A percentile compares a stretch with the other conserved stretches of the same genome.
These are phyloP conservation scores for Colletes latitarsis DNA, from an alignment of 1,140 invertebrate genomes.

Conservation along the genomic window DNA sequence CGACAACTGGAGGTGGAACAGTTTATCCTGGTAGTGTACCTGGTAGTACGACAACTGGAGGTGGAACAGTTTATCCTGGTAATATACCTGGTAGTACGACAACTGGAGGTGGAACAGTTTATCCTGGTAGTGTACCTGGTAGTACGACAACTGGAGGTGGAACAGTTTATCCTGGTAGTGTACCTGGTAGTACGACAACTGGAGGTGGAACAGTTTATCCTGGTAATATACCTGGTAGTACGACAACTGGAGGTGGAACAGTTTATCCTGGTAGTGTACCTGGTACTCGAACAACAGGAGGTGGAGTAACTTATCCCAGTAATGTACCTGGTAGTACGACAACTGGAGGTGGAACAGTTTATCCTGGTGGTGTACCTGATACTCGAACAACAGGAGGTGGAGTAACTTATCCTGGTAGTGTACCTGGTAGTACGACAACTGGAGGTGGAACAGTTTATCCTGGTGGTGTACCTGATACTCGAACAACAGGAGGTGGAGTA, in stretches of 20 bases:
- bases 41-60: conserved; percentile 46
- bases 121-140: no score
- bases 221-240: conserved; percentile 7
- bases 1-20: background rate
- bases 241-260: background rate
- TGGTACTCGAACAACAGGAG: background rate
- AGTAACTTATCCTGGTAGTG: conserved; percentile 16
- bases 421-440: conserved; percentile 22
- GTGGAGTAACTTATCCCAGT: conserved; percentile 16
- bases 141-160: background rate
- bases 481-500: conserved; percentile 34
- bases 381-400: background rate
- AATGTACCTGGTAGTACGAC: conserved; percentile 21
- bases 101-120: background rate
- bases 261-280: conserved; percentile 1
- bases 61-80: conserved; percentile 27
- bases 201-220: background rate
- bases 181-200: background rate
- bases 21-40: conserved; percentile 33
- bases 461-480: conserved; percentile 39
- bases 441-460: conserved; percentile 11
- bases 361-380: conserved; percentile 22
- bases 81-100: conserved; percentile 42
- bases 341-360: conserved; percentile 4
- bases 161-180: conserved; percentile 34